Evolutionary conservation across 1,140 invertebrate species (phyloP).

Genomic region (Halesus radiatus): DNA sequence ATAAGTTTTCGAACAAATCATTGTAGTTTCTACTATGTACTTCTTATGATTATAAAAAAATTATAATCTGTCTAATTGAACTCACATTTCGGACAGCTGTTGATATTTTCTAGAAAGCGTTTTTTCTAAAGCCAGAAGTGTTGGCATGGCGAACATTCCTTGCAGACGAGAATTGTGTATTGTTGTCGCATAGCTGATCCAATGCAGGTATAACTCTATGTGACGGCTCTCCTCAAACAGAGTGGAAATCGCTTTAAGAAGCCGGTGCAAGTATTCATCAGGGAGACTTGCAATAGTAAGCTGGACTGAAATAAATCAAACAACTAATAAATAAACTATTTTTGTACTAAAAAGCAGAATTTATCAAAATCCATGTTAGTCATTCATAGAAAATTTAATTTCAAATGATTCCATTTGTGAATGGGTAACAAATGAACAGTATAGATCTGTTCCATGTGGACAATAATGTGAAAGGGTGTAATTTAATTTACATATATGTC

Average conservation of each 20-base stretch:
- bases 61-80: constrained; percentile 54
- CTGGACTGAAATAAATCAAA: constrained; percentile 76
- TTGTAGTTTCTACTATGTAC: no score
- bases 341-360: no score
- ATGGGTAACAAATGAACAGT: no score
- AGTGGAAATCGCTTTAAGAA: constrained; percentile 79
- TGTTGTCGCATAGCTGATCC: constrained; percentile 80
- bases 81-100: constrained; percentile 89
- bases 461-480: no score
- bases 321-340: neutral
- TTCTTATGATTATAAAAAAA: no score
- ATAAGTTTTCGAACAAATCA: no score
- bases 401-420: no score
- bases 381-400: no score
- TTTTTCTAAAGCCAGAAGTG: constrained; percentile 84
- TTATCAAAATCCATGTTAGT: no score
- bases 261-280: constrained; percentile 81
- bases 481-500: no score
- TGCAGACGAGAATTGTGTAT: constrained; percentile 69
- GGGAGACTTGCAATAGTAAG: constrained; percentile 80
- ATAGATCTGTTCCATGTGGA: no score
- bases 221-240: constrained; percentile 84
- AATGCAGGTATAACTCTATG: constrained; percentile 90
- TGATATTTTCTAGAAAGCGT: constrained; percentile 84
- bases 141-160: constrained; percentile 72